These are phyloP conservation scores for Galeruca laticollis DNA, from an alignment of 2,888 invertebrate genomes.

Conservation along the genomic window DNA sequence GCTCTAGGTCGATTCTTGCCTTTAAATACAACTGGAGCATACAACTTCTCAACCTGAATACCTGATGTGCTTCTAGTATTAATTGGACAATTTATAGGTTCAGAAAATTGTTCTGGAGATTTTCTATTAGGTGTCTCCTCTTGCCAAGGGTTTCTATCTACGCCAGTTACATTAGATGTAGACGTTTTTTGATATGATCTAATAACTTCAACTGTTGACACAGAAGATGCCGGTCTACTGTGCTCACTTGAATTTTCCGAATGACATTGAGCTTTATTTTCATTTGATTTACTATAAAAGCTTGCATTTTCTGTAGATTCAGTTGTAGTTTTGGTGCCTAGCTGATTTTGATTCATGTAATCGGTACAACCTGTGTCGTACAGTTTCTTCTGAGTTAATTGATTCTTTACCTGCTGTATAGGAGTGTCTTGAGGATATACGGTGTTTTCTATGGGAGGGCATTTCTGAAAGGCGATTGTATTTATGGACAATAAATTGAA, in stretches of 20 bases:
- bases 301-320: too few relatives aligned
- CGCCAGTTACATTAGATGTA: too few relatives aligned
- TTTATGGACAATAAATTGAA: too few relatives aligned
- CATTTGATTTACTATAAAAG: too few relatives aligned
- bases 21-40: slow-evolving; percentile 4
- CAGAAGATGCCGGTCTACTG: not conserved
- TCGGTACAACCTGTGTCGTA: not conserved
- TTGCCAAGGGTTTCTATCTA: too few relatives aligned
- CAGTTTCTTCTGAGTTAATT: slow-evolving; percentile 2
- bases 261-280: not conserved
- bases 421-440: slow-evolving; percentile 23
- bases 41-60: not conserved
- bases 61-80: too few relatives aligned
- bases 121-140: not conserved
- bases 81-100: not conserved
- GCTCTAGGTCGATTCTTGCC: not conserved
- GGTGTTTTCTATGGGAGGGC: not conserved
- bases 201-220: not conserved
- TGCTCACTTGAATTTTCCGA: not conserved
- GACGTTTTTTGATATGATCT: not conserved
- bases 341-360: not conserved
- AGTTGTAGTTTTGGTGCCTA: not conserved
- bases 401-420: slow-evolving; percentile 19
- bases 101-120: not conserved
- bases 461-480: slow-evolving; percentile 26